phyloP scores from a whole-genome alignment of 2,888 invertebrate genomes.

The Drosophila cracens region DNA sequence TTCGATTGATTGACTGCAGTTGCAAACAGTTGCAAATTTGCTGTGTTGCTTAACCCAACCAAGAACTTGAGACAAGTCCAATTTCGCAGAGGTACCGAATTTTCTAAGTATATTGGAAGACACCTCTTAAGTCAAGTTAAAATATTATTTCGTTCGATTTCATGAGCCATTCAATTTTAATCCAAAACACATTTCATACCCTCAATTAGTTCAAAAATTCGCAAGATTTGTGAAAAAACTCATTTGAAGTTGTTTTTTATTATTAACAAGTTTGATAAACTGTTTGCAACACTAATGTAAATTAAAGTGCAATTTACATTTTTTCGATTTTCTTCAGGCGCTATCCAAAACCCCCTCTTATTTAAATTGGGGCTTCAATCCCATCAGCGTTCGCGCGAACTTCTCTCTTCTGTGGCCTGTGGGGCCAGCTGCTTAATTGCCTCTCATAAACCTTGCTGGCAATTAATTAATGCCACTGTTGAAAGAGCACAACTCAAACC shows the following conservation, averaged over 20 bases:
- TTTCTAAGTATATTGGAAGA: background rate
- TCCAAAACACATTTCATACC: too few species aligned
- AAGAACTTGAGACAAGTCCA: background rate
- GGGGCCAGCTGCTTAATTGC: background rate
- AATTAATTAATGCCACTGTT: constrained; percentile 6
- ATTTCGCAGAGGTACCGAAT: background rate
- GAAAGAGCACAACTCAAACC: background rate
- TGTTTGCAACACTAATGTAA: background rate
- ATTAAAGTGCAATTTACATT: background rate
- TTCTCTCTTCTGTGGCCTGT: background rate
- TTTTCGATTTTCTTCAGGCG: background rate
- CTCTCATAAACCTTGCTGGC: background rate
- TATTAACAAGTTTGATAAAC: background rate
- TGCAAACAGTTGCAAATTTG: background rate
- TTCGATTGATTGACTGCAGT: background rate
- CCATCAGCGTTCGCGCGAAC: background rate
- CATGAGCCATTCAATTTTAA: too few species aligned
- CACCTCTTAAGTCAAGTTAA: background rate
- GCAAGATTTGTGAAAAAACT: too few species aligned
- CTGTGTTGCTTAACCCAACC: background rate
- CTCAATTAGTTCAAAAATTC: too few species aligned
- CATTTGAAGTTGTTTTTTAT: too few species aligned
- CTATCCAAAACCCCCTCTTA: background rate
- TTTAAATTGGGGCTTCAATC: background rate
- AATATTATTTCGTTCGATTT: background rate